These are phyloP conservation scores for Eulemur coronatus DNA, from an alignment of 2,797 vertebrate species.

Conservation along the genomic window DNA sequence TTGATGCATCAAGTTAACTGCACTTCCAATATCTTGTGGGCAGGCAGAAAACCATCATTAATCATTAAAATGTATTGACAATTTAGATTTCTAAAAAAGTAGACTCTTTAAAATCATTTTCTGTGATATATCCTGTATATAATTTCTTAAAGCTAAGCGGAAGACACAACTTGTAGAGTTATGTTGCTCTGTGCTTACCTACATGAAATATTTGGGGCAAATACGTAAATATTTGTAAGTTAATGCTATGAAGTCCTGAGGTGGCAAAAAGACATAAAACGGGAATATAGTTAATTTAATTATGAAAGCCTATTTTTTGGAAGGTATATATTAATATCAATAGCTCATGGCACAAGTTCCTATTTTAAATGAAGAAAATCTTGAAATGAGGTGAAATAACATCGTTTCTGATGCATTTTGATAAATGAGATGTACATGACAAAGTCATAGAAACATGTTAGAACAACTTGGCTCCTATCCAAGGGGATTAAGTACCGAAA, in stretches of 20 bases:
- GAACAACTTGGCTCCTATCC: not conserved
- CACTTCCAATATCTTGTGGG: slow-evolving; percentile 1
- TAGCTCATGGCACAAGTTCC: not conserved
- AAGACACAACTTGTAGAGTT: not conserved
- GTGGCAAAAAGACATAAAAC: not conserved
- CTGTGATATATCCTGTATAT: not conserved
- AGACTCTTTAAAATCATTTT: slow-evolving; percentile 17
- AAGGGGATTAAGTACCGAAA: not conserved
- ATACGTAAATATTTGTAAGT: not conserved
- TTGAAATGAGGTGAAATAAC: not conserved
- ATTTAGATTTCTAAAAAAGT: slow-evolving; percentile 59
- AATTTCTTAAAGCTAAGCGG: slow-evolving; percentile 9
- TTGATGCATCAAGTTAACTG: slow-evolving; percentile 57
- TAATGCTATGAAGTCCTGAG: not conserved
- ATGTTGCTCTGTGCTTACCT: not conserved
- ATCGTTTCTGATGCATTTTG: not conserved
- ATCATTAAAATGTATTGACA: slow-evolving; percentile 48
- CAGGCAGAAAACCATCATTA: slow-evolving; percentile 62
- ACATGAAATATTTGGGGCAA: not conserved
- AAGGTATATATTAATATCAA: not conserved
- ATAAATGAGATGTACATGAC: not conserved
- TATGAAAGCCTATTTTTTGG: not conserved
- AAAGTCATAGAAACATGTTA: not conserved
- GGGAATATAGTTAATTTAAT: not conserved
- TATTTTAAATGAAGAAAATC: not conserved